A percentile compares a stretch with the other conserved stretches of the same genome.
These are phyloP conservation scores for Rhamnusium bicolor DNA, from an alignment of 2,888 invertebrate genomes.

Conservation along the genomic window DNA sequence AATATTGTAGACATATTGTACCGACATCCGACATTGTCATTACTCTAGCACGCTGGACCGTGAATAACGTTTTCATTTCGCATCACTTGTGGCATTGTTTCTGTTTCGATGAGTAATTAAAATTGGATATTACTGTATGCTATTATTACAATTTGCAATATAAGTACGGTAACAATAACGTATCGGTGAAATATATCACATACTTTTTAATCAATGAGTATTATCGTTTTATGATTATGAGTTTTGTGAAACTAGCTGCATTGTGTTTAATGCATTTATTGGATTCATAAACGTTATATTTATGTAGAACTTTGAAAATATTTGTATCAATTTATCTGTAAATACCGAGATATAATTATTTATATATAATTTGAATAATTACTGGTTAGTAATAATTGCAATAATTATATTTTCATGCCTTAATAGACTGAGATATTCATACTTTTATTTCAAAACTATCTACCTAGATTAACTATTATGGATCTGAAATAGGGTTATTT, in stretches of 20 bases:
- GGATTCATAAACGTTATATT: neutral
- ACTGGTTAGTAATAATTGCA: neutral
- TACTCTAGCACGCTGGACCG: slow-evolving; percentile 48
- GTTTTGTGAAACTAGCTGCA: slow-evolving; percentile 1
- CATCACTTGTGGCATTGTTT: slow-evolving; percentile 55
- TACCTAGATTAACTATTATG: too few relatives aligned
- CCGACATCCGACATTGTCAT: slow-evolving; percentile 58
- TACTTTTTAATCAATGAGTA: slow-evolving; percentile 11
- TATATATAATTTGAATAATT: neutral
- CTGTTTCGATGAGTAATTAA: slow-evolving; percentile 45
- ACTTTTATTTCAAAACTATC: too few relatives aligned
- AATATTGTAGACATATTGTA: slow-evolving; percentile 62
- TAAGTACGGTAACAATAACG: slow-evolving; percentile 1
- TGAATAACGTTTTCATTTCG: slow-evolving; percentile 55
- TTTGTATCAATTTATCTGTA: neutral
- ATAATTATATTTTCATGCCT: too few relatives aligned
- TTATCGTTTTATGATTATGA: slow-evolving; percentile 19
- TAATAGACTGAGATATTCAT: too few relatives aligned
- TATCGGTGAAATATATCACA: slow-evolving; percentile 1
- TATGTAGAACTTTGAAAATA: too few relatives aligned
- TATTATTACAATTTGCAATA: slow-evolving; percentile 19
- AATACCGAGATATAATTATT: neutral
- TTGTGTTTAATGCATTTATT: neutral
- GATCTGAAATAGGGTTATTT: too few relatives aligned
- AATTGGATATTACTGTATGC: slow-evolving; percentile 37